Evolutionary conservation across 2,797 vertebrate genomes (phyloP).

Genomic region (Vespertilio murinus): DNA sequence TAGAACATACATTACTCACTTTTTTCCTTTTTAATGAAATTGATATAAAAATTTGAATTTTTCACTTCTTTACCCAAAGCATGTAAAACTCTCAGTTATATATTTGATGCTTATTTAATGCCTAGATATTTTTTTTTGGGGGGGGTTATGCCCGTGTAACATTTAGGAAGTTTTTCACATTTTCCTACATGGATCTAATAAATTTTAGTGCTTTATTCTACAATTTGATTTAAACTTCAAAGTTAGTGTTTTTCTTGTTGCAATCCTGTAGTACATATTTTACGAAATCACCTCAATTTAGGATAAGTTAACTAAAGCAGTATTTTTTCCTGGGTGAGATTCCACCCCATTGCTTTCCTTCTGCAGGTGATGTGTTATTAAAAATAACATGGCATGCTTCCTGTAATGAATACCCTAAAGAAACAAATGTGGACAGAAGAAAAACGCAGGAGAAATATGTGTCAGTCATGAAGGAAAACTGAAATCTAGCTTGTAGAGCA

Average conservation of each 20-base stretch:
- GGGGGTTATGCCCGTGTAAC: background rate
- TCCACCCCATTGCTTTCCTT: background rate
- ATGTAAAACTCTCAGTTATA: background rate
- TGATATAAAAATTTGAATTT: background rate
- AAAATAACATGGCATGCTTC: conserved; percentile 35
- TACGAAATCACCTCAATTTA: conserved; percentile 64
- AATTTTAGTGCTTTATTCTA: background rate
- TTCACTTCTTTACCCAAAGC: background rate
- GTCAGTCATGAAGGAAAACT: conserved; percentile 21
- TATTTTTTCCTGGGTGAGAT: background rate
- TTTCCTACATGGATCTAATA: background rate
- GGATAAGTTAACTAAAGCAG: conserved; percentile 51
- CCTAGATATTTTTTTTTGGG: background rate
- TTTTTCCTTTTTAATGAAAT: background rate
- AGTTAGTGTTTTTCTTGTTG: conserved; percentile 44
- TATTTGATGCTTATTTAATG: background rate
- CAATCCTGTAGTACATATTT: conserved; percentile 11
- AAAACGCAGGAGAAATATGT: conserved; percentile 40
- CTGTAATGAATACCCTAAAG: background rate
- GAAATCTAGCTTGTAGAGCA: conserved; percentile 67
- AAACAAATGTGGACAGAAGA: conserved; percentile 37
- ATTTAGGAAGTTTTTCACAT: background rate
- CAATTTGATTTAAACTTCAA: background rate
- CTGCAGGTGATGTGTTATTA: background rate
- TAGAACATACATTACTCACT: background rate